These are phyloP conservation scores for Calcarius lapponicus DNA, from an alignment of 2,797 vertebrate genomes.

Conservation along the genomic window DNA sequence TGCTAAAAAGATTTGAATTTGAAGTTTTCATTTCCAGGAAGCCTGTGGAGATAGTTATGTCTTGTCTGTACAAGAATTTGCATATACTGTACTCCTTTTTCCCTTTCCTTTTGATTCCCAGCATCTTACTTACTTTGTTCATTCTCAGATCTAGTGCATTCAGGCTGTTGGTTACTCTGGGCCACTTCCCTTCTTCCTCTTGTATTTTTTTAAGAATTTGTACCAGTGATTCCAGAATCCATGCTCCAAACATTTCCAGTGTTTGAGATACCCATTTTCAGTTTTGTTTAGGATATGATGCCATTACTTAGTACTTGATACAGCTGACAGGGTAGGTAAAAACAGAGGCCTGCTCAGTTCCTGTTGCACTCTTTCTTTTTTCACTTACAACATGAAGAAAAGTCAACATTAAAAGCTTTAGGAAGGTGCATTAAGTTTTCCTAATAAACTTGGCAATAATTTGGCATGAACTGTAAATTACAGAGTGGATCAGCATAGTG, in stretches of 20 bases:
- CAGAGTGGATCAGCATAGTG: not conserved
- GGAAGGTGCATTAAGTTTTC: not conserved
- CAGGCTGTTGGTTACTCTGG: not conserved
- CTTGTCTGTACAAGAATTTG: not conserved
- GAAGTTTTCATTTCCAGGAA: not conserved
- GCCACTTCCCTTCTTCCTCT: not conserved
- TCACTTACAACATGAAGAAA: accelerated
- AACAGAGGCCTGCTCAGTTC: not conserved
- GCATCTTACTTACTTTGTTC: not conserved
- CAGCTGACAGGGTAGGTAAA: not conserved
- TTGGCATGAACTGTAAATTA: not conserved
- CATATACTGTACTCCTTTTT: not conserved
- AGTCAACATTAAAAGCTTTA: not conserved
- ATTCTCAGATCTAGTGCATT: not conserved
- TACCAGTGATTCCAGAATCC: not conserved
- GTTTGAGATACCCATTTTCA: not conserved
- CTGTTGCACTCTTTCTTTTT: not conserved
- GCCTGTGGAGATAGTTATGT: not conserved
- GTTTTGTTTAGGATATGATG: not conserved
- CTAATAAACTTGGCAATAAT: not conserved
- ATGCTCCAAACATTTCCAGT: not conserved
- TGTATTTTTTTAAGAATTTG: not conserved
- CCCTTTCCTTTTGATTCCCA: not conserved
- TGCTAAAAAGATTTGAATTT: not conserved
- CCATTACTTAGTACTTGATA: not conserved